Evolutionary conservation across 2,113 vertebrate species (phyloP).

Genomic region (Gulo gulo): DNA sequence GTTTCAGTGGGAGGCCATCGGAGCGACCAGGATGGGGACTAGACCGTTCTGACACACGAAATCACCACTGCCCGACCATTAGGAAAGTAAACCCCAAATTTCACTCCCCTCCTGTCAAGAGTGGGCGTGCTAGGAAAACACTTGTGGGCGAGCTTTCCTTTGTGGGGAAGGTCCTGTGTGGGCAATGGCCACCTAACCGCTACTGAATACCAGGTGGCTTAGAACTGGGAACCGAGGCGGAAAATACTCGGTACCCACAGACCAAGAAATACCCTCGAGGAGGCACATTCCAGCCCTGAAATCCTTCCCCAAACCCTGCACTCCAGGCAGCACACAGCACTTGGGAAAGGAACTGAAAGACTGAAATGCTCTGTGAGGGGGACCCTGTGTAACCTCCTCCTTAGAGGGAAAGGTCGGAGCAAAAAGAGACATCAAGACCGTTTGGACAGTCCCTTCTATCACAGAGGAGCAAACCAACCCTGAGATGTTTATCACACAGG

Average conservation of each 20-base stretch:
- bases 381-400: background rate
- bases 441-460: background rate
- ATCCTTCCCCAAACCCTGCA: background rate
- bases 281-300: background rate
- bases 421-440: background rate
- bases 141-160: constrained; percentile 34
- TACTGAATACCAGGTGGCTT: constrained; percentile 3
- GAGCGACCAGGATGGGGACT: background rate
- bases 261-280: background rate
- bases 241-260: constrained; percentile 7
- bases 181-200: constrained; percentile 57
- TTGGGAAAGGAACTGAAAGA: background rate
- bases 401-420: background rate
- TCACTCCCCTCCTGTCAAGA: background rate
- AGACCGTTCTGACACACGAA: constrained; percentile 51
- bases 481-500: background rate
- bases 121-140: constrained; percentile 51
- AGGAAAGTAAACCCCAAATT: constrained; percentile 71
- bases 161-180: constrained; percentile 44
- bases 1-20: background rate
- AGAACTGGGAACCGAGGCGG: background rate
- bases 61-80: constrained; percentile 33
- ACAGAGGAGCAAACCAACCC: background rate
- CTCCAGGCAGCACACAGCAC: background rate
- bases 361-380: background rate